phyloP scores from a whole-genome alignment of 2,113 vertebrate genomes.

The Alethe diademata region DNA sequence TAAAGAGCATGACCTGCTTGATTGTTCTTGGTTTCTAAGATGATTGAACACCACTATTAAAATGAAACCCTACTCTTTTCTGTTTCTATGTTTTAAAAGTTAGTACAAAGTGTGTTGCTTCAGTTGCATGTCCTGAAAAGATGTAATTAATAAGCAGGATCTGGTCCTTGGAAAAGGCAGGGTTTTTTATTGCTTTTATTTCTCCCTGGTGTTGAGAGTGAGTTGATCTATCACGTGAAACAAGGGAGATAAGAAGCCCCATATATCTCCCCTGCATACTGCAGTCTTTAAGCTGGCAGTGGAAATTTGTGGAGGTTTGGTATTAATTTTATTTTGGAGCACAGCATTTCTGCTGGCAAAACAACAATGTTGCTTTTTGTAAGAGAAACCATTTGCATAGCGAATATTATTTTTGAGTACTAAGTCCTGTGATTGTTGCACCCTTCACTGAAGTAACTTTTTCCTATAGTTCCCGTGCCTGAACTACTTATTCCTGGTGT shows the following conservation, averaged over 20 bases:
- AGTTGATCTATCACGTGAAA: not conserved
- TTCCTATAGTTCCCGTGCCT: not conserved
- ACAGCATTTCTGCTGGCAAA: not conserved
- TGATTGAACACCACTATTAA: not conserved
- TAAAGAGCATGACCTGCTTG: not conserved
- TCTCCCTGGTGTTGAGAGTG: not conserved
- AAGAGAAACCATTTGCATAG: not conserved
- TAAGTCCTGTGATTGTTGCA: not conserved
- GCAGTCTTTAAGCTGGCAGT: not conserved
- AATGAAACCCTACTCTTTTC: not conserved
- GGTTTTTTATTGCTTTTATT: not conserved
- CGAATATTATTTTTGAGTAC: not conserved
- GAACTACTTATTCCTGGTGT: not conserved
- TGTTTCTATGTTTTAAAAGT: not conserved
- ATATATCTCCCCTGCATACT: not conserved
- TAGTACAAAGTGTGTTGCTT: not conserved
- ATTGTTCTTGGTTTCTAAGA: no score
- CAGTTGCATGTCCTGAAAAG: not conserved
- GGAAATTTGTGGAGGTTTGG: not conserved
- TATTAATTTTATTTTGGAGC: not conserved
- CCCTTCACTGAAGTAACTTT: not conserved
- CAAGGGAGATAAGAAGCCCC: not conserved
- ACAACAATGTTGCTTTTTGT: not conserved
- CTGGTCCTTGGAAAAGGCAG: not conserved
- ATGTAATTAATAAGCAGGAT: not conserved